Percentiles rank a stretch among this genome's conserved stretches.
Evolutionary conservation across 2,888 invertebrate genomes (phyloP).

Genomic region (Ennomos fuscantarius): DNA sequence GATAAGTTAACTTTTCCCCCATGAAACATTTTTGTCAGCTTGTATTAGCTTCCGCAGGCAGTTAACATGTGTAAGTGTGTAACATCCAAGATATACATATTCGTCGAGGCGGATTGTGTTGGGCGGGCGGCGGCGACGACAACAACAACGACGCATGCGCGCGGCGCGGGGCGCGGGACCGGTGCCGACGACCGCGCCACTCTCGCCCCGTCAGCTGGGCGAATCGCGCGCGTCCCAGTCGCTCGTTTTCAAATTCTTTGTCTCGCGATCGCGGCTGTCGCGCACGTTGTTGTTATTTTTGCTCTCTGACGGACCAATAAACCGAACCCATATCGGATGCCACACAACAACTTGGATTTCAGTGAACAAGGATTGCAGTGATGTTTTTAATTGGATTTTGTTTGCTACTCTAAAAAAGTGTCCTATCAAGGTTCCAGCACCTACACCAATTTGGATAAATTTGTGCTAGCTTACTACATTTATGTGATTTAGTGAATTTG

Average conservation of each 20-base stretch:
- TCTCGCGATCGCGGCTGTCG: conserved; percentile 54
- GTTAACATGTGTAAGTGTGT: conserved; percentile 75
- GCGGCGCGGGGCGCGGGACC: conserved; percentile 47
- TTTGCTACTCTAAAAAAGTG: conserved; percentile 24
- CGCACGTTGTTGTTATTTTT: conserved; percentile 71
- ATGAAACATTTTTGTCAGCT: conserved; percentile 51
- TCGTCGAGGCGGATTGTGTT: conserved; percentile 52
- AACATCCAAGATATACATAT: conserved; percentile 63
- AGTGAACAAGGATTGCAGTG: conserved; percentile 83
- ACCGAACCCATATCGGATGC: conserved; percentile 50
- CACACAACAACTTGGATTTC: conserved; percentile 71
- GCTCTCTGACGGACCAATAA: conserved; percentile 52
- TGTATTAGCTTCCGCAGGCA: conserved; percentile 66
- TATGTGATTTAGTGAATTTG: not conserved
- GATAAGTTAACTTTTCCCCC: conserved; percentile 35
- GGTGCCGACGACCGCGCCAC: conserved; percentile 58
- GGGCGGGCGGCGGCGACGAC: conserved; percentile 53
- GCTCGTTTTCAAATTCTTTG: conserved; percentile 59
- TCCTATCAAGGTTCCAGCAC: conserved; percentile 16
- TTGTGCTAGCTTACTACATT: conserved; percentile 9
- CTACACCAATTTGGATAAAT: conserved; percentile 7
- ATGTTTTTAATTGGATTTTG: conserved; percentile 55
- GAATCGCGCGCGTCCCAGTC: conserved; percentile 49
- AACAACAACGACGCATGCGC: conserved; percentile 60
- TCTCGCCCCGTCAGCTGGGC: conserved; percentile 70